Conservation (phyloP, 2,888 invertebrate genomes). For the Strigamia crassipes region DNA sequence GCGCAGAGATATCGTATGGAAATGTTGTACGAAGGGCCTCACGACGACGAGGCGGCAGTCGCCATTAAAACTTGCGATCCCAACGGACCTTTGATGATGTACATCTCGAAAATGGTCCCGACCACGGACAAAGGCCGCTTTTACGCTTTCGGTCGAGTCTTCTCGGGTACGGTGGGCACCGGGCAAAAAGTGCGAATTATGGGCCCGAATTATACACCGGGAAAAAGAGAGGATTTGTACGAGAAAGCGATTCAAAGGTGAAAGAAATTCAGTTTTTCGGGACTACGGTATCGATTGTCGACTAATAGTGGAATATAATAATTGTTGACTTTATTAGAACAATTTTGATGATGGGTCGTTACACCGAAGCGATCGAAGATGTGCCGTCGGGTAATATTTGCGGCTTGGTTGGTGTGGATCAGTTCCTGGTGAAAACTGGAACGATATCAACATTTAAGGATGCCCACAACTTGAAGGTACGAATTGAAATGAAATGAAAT, state of each 20-base stretch:
- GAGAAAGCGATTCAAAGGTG: slow-evolving; percentile 95
- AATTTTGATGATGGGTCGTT: slow-evolving; percentile 99
- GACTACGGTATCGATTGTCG: no score
- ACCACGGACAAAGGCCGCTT: slow-evolving; percentile 99
- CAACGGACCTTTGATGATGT: slow-evolving; percentile 99
- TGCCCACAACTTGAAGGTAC: slow-evolving; percentile 91
- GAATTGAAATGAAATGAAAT: not conserved
- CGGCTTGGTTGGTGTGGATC: slow-evolving; percentile 99
- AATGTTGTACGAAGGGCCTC: slow-evolving; percentile 98
- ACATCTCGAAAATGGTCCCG: slow-evolving; percentile 99
- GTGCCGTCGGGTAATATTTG: slow-evolving; percentile 99
- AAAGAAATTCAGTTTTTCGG: no score
- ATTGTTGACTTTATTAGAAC: no score
- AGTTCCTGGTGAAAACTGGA: slow-evolving; percentile 98
- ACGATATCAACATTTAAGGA: slow-evolving; percentile 99
- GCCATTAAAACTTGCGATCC: slow-evolving; percentile 85
- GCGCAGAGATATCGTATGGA: slow-evolving; percentile 99
- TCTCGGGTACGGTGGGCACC: slow-evolving; percentile 90
- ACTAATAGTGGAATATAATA: no score
- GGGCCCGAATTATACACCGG: slow-evolving; percentile 97
- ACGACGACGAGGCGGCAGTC: slow-evolving; percentile 91
- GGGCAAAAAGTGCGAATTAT: slow-evolving; percentile 96
- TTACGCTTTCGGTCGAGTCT: slow-evolving; percentile 99
- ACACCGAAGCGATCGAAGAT: slow-evolving; percentile 98
- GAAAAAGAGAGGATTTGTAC: slow-evolving; percentile 98